Conservation (phyloP, 2,113 vertebrate species). For the Bettongia penicillata region DNA sequence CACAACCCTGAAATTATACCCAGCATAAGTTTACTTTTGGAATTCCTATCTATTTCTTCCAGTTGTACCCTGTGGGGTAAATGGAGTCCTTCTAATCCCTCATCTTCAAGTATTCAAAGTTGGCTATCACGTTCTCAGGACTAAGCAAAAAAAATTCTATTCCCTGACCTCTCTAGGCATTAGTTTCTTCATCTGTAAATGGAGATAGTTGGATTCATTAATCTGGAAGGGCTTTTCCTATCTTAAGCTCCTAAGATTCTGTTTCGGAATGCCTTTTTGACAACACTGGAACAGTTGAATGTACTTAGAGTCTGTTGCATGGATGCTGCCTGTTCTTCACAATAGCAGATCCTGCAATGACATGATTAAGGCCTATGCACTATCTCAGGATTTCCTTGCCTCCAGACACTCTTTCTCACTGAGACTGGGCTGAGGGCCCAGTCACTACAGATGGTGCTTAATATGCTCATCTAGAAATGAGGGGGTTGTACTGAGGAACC, state of each 20-base stretch:
- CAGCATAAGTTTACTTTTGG: neutral
- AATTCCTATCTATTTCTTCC: neutral
- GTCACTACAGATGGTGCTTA: neutral
- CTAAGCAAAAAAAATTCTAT: neutral
- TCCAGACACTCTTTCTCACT: neutral
- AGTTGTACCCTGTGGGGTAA: neutral
- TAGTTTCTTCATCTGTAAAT: neutral
- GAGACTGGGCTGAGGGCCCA: neutral
- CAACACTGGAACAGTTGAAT: neutral
- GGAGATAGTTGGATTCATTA: neutral
- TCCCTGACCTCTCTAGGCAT: neutral
- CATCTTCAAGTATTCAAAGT: neutral
- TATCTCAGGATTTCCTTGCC: neutral
- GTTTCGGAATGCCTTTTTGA: constrained; percentile 22
- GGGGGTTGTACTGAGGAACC: neutral
- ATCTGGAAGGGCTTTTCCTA: neutral
- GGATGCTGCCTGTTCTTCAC: neutral
- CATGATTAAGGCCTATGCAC: neutral
- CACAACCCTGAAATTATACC: neutral
- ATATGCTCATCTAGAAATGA: neutral
- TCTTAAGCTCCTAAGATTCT: neutral
- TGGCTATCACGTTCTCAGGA: neutral
- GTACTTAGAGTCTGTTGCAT: constrained; percentile 6
- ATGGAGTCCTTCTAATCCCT: neutral
- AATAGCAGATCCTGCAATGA: neutral